A percentile compares a stretch with the other conserved stretches of the same genome.
These are phyloP conservation scores for Dexiosoma caninum DNA, from an alignment of 2,888 invertebrate species.

Conservation along the genomic window DNA sequence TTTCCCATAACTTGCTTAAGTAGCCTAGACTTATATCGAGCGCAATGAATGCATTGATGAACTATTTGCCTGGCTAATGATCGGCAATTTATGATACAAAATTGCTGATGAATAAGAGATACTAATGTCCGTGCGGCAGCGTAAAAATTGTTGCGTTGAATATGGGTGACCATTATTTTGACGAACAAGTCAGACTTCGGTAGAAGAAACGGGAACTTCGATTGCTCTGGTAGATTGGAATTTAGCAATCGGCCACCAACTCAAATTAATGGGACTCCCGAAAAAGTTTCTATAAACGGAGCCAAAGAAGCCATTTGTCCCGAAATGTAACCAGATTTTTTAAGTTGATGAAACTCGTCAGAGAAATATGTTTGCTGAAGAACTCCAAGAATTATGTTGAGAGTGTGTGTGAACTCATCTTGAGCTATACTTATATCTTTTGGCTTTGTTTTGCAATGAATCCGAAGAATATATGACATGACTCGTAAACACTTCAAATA, in stretches of 20 bases:
- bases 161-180: no score
- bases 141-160: constrained; percentile 10
- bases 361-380: background rate
- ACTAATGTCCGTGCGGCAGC: constrained; percentile 15
- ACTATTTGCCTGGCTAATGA: constrained; percentile 33
- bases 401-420: background rate
- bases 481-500: no score
- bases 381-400: background rate
- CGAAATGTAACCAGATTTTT: no score
- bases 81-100: no score
- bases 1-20: no score
- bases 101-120: background rate
- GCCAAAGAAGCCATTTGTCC: no score
- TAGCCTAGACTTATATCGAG: constrained; percentile 32
- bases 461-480: background rate
- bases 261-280: no score
- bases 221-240: no score
- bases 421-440: no score
- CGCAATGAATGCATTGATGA: constrained; percentile 32
- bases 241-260: no score
- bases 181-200: constrained; percentile 17
- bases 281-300: constrained; percentile 39
- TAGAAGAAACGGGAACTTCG: constrained; percentile 17
- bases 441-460: no score
- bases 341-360: no score